Conservation (phyloP, 1,140 invertebrate genomes). For the Bombus sibiricus region DNA sequence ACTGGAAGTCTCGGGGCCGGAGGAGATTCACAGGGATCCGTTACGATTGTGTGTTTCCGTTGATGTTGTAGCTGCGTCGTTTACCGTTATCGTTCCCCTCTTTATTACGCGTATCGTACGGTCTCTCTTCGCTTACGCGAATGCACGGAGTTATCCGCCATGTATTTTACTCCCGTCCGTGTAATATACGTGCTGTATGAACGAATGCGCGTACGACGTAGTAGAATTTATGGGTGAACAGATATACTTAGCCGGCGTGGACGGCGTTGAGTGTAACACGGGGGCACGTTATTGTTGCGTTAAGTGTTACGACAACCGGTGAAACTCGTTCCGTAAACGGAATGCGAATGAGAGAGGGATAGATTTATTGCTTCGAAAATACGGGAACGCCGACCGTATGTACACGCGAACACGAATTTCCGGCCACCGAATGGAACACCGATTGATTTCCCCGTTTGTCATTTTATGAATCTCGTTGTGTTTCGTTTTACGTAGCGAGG, state of each 20-base stretch:
- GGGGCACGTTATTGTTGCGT: slow-evolving; percentile 57
- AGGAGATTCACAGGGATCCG: not conserved
- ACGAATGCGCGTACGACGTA: slow-evolving; percentile 36
- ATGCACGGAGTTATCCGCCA: slow-evolving; percentile 3
- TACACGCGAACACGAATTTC: slow-evolving; percentile 37
- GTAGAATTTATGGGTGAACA: slow-evolving; percentile 57
- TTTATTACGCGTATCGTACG: slow-evolving; percentile 75
- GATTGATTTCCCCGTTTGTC: slow-evolving; percentile 37
- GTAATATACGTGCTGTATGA: slow-evolving; percentile 3
- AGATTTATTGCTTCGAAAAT: slow-evolving; percentile 36
- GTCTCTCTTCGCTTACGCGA: slow-evolving; percentile 41
- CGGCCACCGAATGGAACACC: slow-evolving; percentile 25
- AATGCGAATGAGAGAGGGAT: slow-evolving; percentile 17
- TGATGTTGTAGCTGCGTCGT: slow-evolving; percentile 55
- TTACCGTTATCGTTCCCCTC: slow-evolving; percentile 74
- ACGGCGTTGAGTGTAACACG: slow-evolving; percentile 36
- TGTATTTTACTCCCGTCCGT: not conserved
- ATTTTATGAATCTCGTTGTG: slow-evolving; percentile 4
- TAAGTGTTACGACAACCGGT: slow-evolving; percentile 54
- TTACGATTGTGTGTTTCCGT: not conserved
- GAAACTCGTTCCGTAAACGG: slow-evolving; percentile 42
- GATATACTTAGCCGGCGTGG: slow-evolving; percentile 51
- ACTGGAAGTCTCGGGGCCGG: not conserved
- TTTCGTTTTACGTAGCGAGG: not conserved
- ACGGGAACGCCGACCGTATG: not conserved